Evolutionary conservation across 2,797 vertebrate genomes (phyloP), one percentile per base, ranked within the genome.

Genomic region (Phrynocephalus vlangalii): DNA sequence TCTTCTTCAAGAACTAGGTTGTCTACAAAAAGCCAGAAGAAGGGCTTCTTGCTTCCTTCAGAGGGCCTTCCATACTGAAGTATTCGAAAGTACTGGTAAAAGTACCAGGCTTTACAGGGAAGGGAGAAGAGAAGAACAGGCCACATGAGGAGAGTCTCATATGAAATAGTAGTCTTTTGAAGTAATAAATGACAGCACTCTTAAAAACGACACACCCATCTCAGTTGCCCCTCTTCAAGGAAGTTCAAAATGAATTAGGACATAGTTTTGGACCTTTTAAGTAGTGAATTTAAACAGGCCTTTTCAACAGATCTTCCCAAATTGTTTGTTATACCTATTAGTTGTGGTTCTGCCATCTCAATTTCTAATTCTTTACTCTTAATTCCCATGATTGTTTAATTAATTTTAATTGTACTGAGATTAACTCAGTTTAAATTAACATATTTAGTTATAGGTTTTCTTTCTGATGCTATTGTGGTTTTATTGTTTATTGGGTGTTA

Each of bases 1-100:
- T 94, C 93, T 2, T 76, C 9, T 0, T 1, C 86, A 84, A 95
- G 79, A 92, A 91, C 20, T 60, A 93, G 79, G 22, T 88, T 92
- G 87, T 94, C 87, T 20, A 79, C 72, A 0, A 80, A 91, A 24
- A 92, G 50, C 87, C 88, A 91, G 79, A 94, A 93, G 63, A 94
- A 70, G 9, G 83, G 83, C 11, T 1, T 66, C 0, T 5, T 7
- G 26, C 38, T 70, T 77, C 66, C 48, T 0, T 24, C 26, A 30
- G 0, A 2, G 30, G 93, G 92, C 73, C 6, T 50, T 0, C 86
- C 78, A 0, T 91, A 82, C 22, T 94, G 88, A 78, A 93, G 93
- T 60, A 94, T 10, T n/a, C 93, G 92, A 79, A 91, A 72, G 81
- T 28, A 84, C 16, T 92, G 91, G 44, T 85, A 92, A 81, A 91